These are phyloP conservation scores for Palythoa grandis DNA, from an alignment of 92 coral and sea anemone species.

Conservation along the genomic window DNA sequence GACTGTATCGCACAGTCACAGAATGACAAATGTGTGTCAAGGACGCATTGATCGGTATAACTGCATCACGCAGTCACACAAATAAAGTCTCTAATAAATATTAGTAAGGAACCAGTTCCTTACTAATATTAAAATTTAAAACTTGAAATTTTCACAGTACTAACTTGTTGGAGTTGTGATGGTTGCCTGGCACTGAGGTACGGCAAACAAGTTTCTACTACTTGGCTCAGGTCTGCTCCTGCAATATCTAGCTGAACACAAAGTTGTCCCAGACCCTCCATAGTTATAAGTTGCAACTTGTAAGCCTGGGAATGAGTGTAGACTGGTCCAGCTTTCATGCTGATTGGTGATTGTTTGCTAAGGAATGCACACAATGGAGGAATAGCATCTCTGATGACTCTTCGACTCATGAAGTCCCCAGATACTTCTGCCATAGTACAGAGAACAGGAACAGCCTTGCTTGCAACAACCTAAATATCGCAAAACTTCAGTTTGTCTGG, in stretches of 20 bases:
- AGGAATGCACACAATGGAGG: constrained; percentile 77
- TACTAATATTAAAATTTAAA: too few species aligned
- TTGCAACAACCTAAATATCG: constrained; percentile 69
- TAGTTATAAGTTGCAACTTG: constrained; percentile 72
- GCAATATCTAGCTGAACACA: constrained; percentile 80
- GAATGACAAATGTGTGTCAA: too few species aligned
- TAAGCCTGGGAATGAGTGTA: constrained; percentile 87
- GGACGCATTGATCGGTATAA: too few species aligned
- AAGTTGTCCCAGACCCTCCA: constrained; percentile 79
- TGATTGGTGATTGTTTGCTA: constrained; percentile 73
- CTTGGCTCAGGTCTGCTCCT: constrained; percentile 70
- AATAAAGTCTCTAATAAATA: too few species aligned
- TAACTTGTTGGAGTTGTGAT: constrained; percentile 75
- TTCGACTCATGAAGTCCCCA: constrained; percentile 92
- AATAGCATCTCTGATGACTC: constrained; percentile 87
- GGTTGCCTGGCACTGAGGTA: constrained; percentile 95
- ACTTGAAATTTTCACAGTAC: background rate
- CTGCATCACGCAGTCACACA: too few species aligned
- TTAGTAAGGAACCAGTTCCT: too few species aligned
- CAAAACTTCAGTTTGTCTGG: background rate
- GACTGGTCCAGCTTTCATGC: constrained; percentile 80
- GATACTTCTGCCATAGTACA: constrained; percentile 85
- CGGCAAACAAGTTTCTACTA: constrained; percentile 65
- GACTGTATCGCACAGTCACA: too few species aligned
- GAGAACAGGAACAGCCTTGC: constrained; percentile 86